Conservation (phyloP, 2,797 vertebrate genomes). For the Sebastes hopkinsi region DNA sequence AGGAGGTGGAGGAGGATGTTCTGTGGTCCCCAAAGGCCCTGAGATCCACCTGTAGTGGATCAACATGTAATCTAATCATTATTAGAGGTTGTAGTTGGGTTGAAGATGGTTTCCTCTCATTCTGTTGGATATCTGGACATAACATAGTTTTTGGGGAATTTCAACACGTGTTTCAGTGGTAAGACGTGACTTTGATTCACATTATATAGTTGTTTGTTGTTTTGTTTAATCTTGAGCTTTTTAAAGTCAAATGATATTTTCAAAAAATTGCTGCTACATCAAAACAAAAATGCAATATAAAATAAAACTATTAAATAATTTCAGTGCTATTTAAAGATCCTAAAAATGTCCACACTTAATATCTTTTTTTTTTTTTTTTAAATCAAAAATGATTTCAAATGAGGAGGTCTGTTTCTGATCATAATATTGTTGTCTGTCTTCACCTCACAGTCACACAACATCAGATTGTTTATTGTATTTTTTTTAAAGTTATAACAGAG, state of each 20-base stretch:
- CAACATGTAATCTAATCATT: conserved; percentile 40
- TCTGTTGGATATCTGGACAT: background rate
- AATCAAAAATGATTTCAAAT: background rate
- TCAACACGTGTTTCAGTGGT: background rate
- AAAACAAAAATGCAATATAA: background rate
- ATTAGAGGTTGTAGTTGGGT: background rate
- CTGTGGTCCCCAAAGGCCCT: conserved; percentile 20
- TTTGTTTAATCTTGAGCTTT: background rate
- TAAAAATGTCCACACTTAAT: background rate
- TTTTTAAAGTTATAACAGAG: background rate
- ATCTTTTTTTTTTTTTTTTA: background rate
- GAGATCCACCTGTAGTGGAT: conserved; percentile 57
- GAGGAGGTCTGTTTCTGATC: background rate
- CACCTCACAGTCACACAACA: background rate
- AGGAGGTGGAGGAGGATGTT: background rate
- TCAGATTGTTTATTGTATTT: background rate
- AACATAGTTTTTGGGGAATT: background rate
- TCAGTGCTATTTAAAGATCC: background rate
- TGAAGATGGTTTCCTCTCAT: background rate
- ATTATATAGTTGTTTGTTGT: background rate
- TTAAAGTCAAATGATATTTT: background rate
- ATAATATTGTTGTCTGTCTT: no score
- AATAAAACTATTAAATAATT: background rate
- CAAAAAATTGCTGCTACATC: background rate
- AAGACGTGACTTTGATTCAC: background rate